These are phyloP conservation scores for Acanthornis magna DNA, from an alignment of 2,797 vertebrate genomes.

Conservation along the genomic window DNA sequence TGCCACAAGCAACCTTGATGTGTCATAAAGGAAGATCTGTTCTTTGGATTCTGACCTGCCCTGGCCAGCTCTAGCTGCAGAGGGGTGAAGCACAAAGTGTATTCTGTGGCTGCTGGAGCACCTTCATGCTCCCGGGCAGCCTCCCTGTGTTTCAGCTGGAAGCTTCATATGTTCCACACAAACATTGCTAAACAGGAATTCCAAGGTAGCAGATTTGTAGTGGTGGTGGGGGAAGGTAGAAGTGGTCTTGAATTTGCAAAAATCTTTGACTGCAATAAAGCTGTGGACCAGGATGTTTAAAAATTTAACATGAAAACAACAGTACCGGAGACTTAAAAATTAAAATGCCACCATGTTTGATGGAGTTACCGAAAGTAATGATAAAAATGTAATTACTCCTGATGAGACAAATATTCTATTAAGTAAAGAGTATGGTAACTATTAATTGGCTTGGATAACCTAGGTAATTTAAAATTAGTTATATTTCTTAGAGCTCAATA, in stretches of 20 bases:
- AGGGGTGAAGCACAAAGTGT: neutral
- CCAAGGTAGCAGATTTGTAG: neutral
- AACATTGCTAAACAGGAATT: neutral
- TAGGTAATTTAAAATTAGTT: neutral
- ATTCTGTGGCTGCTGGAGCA: neutral
- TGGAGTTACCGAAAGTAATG: slow-evolving; percentile 59
- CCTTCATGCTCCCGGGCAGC: neutral
- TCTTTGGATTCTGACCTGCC: neutral
- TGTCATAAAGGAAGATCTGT: neutral
- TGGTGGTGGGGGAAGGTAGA: neutral
- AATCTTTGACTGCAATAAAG: neutral
- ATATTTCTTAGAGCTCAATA: neutral
- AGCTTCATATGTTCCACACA: neutral
- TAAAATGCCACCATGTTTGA: slow-evolving; percentile 62
- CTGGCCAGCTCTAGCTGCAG: neutral
- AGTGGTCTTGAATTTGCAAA: neutral
- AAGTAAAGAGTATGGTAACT: neutral
- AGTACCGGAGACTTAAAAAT: slow-evolving; percentile 54
- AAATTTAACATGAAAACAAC: slow-evolving; percentile 61
- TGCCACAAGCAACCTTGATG: neutral
- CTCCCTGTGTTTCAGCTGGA: neutral
- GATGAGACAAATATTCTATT: slow-evolving; percentile 37
- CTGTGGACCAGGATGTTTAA: slow-evolving; percentile 32
- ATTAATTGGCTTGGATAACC: neutral
- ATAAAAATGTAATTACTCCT: slow-evolving; percentile 60